Base-by-base conservation (phyloP, 1,140 invertebrate genomes). In the Drosophila azteca region DNA sequence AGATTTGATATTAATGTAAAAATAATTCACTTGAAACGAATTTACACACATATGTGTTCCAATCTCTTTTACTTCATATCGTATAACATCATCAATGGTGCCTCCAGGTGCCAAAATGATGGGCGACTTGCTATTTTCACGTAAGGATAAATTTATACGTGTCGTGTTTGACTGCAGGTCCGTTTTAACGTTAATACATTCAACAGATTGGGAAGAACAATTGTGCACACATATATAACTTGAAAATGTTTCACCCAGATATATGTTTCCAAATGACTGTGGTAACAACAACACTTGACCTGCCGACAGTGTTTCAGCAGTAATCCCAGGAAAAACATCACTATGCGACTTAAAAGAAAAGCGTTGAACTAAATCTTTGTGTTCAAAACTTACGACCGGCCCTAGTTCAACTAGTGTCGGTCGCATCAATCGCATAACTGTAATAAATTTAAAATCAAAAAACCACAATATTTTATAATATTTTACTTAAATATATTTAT, bases 51-150 rank as follows among this genome's bases (percentile, higher is more conserved):
- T 98, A 89, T 99, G 98, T 48, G 97, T 97, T 31, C 98, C 98
- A 80, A 98, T 95, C 94, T 99, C 98, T 93, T 99, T 99, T 5
- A 99, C 97, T 94, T 99, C 98, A 93, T 99, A 97, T 90, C 98
- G 96, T 90, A 99, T 98, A 15, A 99, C 96, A 93, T 98, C 95
- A 93, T 98, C 97, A 13, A 99, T 94, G 20, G 96, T 98, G 84
- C 96, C 94, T 84, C 97, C 95, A n/a, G 97, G 95, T 59, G 94
- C 93, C 26, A 99, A 93, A 48, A 95, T 93, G 82, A 94, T 94
- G 31, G 94, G 92, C 72, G 94, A 94, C 15, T 94, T 93, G 48
- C 94, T 93, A 58, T 93, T 93, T 68, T 93, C 93, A 73, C 94
- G 93, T 66, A 94, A 94, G 15, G 95, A 94, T 51, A 98, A 92